These are phyloP conservation scores for Neostethus bicornis DNA, from an alignment of 2,797 vertebrate genomes.

Conservation along the genomic window DNA sequence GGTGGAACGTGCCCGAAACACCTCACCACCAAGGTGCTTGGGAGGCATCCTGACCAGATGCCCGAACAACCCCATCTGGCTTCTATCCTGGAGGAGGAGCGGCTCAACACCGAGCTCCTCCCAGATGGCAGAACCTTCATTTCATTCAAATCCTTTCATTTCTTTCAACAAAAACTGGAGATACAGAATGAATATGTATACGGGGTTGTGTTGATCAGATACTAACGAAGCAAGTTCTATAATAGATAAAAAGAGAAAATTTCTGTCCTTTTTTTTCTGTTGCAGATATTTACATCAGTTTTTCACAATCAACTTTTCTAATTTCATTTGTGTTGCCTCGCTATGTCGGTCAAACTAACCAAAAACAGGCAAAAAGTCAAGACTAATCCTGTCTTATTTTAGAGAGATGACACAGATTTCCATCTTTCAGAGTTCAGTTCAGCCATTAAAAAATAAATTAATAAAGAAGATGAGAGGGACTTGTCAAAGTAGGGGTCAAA, in stretches of 20 bases:
- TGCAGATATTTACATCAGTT: too few species aligned
- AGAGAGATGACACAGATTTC: conserved; percentile 57
- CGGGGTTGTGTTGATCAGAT: not conserved
- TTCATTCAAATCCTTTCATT: too few species aligned
- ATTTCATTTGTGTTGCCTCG: conserved; percentile 15
- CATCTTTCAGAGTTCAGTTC: conserved; percentile 33
- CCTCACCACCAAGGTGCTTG: too few species aligned
- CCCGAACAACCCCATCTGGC: too few species aligned
- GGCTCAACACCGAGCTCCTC: too few species aligned
- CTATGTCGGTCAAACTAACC: conserved; percentile 36
- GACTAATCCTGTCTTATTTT: conserved; percentile 62
- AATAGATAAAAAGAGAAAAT: not conserved
- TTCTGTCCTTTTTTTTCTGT: too few species aligned
- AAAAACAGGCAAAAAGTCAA: conserved; percentile 38
- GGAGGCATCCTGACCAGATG: too few species aligned
- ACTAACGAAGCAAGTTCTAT: not conserved
- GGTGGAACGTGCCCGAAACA: too few species aligned
- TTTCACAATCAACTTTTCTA: conserved; percentile 2
- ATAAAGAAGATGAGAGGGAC: not conserved
- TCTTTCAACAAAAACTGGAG: too few species aligned
- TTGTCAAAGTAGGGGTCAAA: conserved; percentile 19
- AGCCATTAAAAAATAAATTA: conserved; percentile 24
- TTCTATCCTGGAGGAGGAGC: too few species aligned
- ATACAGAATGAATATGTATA: too few species aligned
- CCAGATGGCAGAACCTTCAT: too few species aligned